phyloP scores from a whole-genome alignment of 2,113 vertebrate species.

The Poecile atricapillus region DNA sequence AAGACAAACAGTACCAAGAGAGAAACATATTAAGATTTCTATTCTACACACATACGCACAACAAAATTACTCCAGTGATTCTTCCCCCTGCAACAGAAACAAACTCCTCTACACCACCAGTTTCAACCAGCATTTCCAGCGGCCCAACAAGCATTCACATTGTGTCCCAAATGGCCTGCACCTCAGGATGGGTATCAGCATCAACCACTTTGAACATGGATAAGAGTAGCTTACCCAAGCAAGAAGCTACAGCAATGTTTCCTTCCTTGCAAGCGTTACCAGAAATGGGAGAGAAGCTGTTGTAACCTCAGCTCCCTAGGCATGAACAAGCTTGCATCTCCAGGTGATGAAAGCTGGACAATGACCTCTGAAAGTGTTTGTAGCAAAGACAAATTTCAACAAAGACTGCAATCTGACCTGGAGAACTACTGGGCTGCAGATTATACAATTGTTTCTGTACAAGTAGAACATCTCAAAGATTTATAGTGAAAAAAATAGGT shows the following conservation, averaged over 20 bases:
- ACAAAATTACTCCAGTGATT: not conserved
- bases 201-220: not conserved
- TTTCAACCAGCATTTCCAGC: not conserved
- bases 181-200: not conserved
- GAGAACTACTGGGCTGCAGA: conserved; percentile 67
- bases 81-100: not conserved
- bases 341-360: conserved; percentile 23
- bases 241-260: not conserved
- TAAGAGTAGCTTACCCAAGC: not conserved
- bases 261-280: not conserved
- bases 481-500: not conserved
- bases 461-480: not conserved
- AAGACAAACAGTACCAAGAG: not conserved
- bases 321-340: not conserved
- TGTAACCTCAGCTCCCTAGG: not conserved
- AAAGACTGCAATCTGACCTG: conserved; percentile 18
- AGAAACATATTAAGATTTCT: not conserved
- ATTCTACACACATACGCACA: not conserved
- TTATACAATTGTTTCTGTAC: not conserved
- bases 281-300: not conserved
- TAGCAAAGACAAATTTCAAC: not conserved
- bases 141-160: not conserved
- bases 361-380: conserved; percentile 21
- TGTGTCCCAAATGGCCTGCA: not conserved
- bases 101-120: not conserved